Conservation (phyloP, 2,888 invertebrate genomes). For the Leptura quadrifasciata region DNA sequence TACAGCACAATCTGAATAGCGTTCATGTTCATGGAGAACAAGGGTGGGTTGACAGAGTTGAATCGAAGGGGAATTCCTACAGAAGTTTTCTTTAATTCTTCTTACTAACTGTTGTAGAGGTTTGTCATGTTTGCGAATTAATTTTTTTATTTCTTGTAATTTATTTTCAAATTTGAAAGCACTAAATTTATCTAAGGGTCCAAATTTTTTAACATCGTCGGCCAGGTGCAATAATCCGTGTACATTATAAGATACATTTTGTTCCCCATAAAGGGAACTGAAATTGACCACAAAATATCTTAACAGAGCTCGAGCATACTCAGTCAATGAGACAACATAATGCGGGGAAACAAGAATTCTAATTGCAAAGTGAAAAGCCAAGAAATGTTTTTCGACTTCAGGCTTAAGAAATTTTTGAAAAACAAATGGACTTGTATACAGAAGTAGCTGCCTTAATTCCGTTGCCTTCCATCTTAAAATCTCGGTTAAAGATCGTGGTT, state of each 20-base stretch:
- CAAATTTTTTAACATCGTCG: too few species aligned
- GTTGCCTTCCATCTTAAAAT: constrained; percentile 17
- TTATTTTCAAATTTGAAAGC: constrained; percentile 13
- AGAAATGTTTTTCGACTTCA: not conserved
- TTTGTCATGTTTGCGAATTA: not conserved
- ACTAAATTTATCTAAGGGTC: too few species aligned
- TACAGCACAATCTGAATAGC: too few species aligned
- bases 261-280: too few species aligned
- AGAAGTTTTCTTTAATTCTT: constrained; percentile 14
- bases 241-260: too few species aligned
- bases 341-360: not conserved
- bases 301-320: too few species aligned
- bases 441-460: not conserved
- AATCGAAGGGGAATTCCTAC: too few species aligned
- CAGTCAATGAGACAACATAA: too few species aligned
- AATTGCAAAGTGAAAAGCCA: not conserved
- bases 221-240: too few species aligned
- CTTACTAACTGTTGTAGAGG: constrained; percentile 14
- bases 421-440: not conserved
- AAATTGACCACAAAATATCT: too few species aligned
- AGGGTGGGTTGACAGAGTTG: too few species aligned
- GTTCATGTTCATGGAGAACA: too few species aligned
- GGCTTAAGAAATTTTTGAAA: not conserved
- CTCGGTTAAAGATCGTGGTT: not conserved
- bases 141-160: constrained; percentile 11